Percentiles rank a stretch among this genome's conserved stretches.
Evolutionary conservation across 1,140 invertebrate species (phyloP).

Genomic region (Thaumetopoea pityocampa): DNA sequence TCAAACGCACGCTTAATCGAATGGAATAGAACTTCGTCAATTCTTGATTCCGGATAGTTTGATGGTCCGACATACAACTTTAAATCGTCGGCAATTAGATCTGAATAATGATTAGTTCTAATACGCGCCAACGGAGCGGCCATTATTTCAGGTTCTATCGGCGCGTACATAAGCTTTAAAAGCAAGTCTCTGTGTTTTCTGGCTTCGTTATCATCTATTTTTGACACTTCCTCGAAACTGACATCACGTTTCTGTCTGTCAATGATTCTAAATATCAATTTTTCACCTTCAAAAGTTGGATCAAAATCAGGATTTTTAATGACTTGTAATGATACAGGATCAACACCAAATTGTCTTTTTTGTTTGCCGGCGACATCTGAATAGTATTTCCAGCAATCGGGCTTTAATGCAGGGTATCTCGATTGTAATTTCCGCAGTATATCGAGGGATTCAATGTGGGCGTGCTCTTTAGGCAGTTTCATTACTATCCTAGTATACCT

Average conservation of each 20-base stretch:
- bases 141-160: constrained; percentile 38
- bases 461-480: constrained; percentile 45
- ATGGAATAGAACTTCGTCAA: constrained; percentile 46
- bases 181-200: constrained; percentile 36
- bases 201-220: constrained; percentile 22
- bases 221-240: constrained; percentile 33
- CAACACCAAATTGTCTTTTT: constrained; percentile 58
- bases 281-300: constrained; percentile 40
- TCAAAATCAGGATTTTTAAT: constrained; percentile 51
- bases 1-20: constrained; percentile 46
- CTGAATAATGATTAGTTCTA: constrained; percentile 51
- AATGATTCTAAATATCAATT: constrained; percentile 49
- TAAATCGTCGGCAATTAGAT: constrained; percentile 54
- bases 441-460: constrained; percentile 45
- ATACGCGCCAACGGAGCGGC: constrained; percentile 41
- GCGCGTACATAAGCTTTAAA: constrained; percentile 44
- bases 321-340: constrained; percentile 52
- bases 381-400: constrained; percentile 61
- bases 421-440: constrained; percentile 41
- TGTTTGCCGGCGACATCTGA: constrained; percentile 59
- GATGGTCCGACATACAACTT: constrained; percentile 57
- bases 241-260: constrained; percentile 52
- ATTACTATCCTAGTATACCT: constrained; percentile 59
- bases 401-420: constrained; percentile 46
- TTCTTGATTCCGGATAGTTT: constrained; percentile 52